Conservation (phyloP, 2,797 vertebrate species). For the Malurus splendens region DNA sequence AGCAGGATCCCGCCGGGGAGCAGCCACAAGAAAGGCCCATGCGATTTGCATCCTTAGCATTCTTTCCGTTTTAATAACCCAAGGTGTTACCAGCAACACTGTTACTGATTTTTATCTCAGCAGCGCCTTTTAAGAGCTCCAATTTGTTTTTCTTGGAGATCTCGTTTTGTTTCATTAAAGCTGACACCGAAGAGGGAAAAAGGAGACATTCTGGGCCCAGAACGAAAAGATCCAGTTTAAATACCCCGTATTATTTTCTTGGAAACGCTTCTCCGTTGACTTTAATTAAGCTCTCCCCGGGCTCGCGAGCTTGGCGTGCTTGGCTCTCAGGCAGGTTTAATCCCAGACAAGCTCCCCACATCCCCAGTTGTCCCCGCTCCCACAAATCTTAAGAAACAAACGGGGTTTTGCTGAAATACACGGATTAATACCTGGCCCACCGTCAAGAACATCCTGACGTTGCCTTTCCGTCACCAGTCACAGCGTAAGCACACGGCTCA, state of each 20-base stretch:
- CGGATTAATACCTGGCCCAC: constrained; percentile 28
- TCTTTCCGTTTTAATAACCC: constrained; percentile 58
- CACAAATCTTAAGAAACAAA: constrained; percentile 48
- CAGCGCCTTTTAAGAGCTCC: constrained; percentile 34
- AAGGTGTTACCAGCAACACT: constrained; percentile 61
- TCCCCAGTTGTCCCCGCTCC: constrained; percentile 12
- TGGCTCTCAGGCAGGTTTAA: constrained; percentile 22
- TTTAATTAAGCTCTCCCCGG: constrained; percentile 43
- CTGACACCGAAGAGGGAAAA: background rate
- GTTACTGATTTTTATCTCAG: constrained; percentile 50
- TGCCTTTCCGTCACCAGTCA: background rate
- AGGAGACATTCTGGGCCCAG: constrained; percentile 27
- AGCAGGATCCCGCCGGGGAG: background rate
- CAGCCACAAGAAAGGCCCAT: constrained; percentile 34
- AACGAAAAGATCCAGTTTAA: constrained; percentile 1
- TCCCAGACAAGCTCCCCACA: constrained; percentile 7
- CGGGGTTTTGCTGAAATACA: constrained; percentile 27
- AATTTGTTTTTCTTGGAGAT: constrained; percentile 60
- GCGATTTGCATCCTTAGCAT: constrained; percentile 51
- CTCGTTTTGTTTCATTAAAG: constrained; percentile 38
- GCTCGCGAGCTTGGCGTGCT: background rate
- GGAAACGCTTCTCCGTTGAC: constrained; percentile 12
- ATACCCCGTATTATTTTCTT: constrained; percentile 30
- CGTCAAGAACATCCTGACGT: constrained; percentile 37
- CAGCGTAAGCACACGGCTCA: fast-evolving